Base-by-base conservation (phyloP, 2,888 invertebrate genomes). In the Gibbula magus region DNA sequence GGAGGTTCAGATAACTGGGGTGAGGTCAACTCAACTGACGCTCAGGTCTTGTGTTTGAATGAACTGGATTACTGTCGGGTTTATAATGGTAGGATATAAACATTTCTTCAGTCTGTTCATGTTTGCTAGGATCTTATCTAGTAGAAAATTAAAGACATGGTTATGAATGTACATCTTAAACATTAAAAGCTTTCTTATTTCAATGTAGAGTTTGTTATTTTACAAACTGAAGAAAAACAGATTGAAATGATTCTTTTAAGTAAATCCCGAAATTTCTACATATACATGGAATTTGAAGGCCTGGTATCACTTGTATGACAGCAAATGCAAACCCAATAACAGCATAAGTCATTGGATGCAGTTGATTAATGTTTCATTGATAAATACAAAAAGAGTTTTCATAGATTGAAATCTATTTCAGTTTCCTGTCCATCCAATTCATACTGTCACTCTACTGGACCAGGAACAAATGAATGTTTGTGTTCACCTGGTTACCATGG, bases 401-500 rank as follows among this genome's bases (percentile, higher is more conserved):
- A 45, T 45, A 10, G 1, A 10, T 45, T 10, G 8, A 35, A 35
- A 5, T 13, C 45, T 45, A 25, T 85, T 84, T 18, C 83, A 89
- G 88, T 84, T n/a, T 82, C 86, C 10, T 89, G 89, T 83, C 88
- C 88, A 5, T 79, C 76, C 16, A 84, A 86, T 78, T 89, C 89
- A 54, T 80, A 85, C 66, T 90, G 90, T 84, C 70, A 75, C n/a
- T 75, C 85, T 74, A 81, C 82, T 32, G 89, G 85, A 10, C 90
- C 90, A 35, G 87, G 87, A 56, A 70, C 84, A 32, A 84, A 83
- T 53, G 86, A 87, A 52, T 90, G 90, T 82, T 80, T 84, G n/a
- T 90, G 90, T 85, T 81, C 82, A 39, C 70, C 79, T 77, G 88
- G 85, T 82, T 88, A 83, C 86, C 81, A 89, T 88, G 90, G 90